Evolutionary conservation across 2,888 invertebrate genomes (phyloP), one percentile per base, ranked within the genome.

Genomic region (Chorisops tibialis): DNA sequence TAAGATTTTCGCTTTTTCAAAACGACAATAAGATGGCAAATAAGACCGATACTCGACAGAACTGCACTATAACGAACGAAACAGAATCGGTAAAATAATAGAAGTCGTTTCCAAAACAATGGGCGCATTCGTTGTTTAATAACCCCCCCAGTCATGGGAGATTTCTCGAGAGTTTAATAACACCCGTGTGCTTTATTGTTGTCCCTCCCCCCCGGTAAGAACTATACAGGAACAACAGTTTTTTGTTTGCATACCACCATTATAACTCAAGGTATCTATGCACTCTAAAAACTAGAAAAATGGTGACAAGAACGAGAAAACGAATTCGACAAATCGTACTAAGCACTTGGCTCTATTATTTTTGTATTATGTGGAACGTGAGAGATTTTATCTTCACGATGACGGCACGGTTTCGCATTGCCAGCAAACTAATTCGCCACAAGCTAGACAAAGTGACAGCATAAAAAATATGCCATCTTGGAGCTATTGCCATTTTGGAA

Each of bases 271-370:
- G 56, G 43, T 56, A 43, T 35, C 7, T 45, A 56, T 56, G 30
- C 45, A 18, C 24, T 45, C 5, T 14, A 22, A 9, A 5, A 30
- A 9, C 30, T 2, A 43, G 45, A 56, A 56, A 43, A 45, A 56
- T 56, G 56, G 56, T 56, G 45, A 56, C 43, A 56, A 56, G 56
- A 56, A 45, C 56, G 11, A 18, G n/a, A n/a, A n/a, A n/a, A n/a
- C n/a, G n/a, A n/a, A n/a, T n/a, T n/a, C 30, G 56, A 56, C 43
- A 45, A 56, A 56, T 18, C 43, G 45, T 56, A 43, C 43, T 45
- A 45, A 56, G 45, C 43, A 56, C 56, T 56, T 43, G 43, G 30
- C 30, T 43, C 35, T 30, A 9, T 19, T 21, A 38, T 45, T 38
- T 14, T 21, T 54, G 4, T 38, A 12, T 38, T 54, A 38, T 39